Evolutionary conservation across 2,113 vertebrate species (phyloP).

Genomic region (Rana temporaria): DNA sequence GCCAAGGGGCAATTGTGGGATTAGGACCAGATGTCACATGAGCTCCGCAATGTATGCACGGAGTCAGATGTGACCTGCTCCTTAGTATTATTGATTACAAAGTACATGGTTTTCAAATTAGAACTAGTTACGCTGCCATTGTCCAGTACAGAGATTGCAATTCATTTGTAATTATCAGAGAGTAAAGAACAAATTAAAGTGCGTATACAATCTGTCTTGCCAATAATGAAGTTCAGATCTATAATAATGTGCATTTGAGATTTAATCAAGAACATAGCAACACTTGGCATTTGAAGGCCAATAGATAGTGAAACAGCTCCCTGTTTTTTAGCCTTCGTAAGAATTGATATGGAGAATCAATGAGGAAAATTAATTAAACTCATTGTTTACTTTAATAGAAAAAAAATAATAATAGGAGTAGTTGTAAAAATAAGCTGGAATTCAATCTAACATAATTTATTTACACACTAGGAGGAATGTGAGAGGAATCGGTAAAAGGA

Average conservation of each 20-base stretch:
- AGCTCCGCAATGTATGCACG: constrained; percentile 66
- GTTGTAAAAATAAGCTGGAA: constrained; percentile 36
- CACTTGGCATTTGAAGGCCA: constrained; percentile 37
- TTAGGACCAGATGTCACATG: constrained; percentile 68
- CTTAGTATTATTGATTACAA: constrained; percentile 64
- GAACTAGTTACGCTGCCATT: constrained; percentile 67
- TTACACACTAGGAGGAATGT: constrained; percentile 5
- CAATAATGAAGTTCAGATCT: constrained; percentile 54
- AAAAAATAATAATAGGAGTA: constrained; percentile 16
- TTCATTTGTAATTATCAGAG: constrained; percentile 64
- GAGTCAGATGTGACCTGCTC: constrained; percentile 61
- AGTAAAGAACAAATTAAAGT: constrained; percentile 67
- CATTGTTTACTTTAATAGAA: constrained; percentile 52
- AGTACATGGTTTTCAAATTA: constrained; percentile 73
- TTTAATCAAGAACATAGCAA: constrained; percentile 47
- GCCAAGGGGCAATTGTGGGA: constrained; percentile 59
- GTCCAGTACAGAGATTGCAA: constrained; percentile 68
- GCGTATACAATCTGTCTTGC: constrained; percentile 49
- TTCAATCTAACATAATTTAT: constrained; percentile 39
- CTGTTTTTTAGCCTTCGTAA: constrained; percentile 44
- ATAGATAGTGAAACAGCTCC: constrained; percentile 29
- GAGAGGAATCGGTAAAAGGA: not conserved
- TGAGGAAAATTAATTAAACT: constrained; percentile 52
- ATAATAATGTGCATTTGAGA: constrained; percentile 53
- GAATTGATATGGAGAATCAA: constrained; percentile 45